Conservation (phyloP, 2,888 invertebrate genomes). For the Synanthedon myopaeformis region DNA sequence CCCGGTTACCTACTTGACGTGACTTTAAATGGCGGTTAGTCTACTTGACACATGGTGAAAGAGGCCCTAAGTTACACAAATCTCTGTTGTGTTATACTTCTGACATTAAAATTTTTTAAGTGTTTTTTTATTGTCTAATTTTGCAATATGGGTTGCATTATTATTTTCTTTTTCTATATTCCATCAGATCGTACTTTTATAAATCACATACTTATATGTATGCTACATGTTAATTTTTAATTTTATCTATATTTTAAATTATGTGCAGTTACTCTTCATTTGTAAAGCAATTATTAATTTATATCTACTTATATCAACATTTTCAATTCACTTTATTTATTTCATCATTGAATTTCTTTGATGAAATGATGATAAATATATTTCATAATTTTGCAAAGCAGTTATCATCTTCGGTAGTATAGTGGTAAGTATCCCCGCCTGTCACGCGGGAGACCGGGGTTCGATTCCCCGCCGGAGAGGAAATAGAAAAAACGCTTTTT, state of each 20-base stretch:
- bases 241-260: not conserved
- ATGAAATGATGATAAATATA: not conserved
- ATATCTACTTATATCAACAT: not conserved
- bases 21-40: too few relatives aligned
- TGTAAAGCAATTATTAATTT: constrained; percentile 1
- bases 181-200: too few relatives aligned
- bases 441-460: constrained; percentile 72
- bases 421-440: constrained; percentile 72
- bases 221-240: not conserved
- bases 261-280: constrained; percentile 1
- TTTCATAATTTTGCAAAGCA: not conserved
- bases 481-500: not conserved
- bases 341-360: too few relatives aligned
- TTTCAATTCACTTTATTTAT: not conserved
- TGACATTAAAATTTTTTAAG: not conserved
- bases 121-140: constrained; percentile 1
- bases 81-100: not conserved
- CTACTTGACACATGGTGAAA: too few relatives aligned
- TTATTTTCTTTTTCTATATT: not conserved
- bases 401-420: constrained; percentile 58
- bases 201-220: too few relatives aligned
- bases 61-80: too few relatives aligned
- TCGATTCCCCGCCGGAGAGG: constrained; percentile 69
- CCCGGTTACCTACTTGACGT: too few relatives aligned
- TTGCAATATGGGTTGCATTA: not conserved